Evolutionary conservation across 2,113 vertebrate genomes (phyloP).

Genomic region (Butorides virescens): DNA sequence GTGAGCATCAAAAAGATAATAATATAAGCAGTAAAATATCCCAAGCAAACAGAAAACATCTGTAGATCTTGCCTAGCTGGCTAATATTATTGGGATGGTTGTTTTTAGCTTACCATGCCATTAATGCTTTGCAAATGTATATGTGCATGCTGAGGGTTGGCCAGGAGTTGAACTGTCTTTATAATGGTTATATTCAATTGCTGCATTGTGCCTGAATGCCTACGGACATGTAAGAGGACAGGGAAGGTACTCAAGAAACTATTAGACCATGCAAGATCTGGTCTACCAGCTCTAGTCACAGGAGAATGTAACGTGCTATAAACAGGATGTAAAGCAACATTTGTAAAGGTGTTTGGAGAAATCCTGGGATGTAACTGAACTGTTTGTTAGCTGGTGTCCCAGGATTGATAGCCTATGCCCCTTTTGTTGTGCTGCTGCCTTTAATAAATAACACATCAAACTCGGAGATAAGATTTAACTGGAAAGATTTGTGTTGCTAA

Average conservation of each 20-base stretch:
- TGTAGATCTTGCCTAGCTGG: slow-evolving; percentile 53
- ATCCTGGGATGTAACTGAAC: background rate
- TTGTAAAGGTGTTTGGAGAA: background rate
- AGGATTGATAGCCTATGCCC: background rate
- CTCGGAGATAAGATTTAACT: background rate
- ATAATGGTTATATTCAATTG: background rate
- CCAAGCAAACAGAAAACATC: slow-evolving; percentile 70
- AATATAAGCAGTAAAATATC: slow-evolving; percentile 67
- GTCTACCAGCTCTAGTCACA: background rate
- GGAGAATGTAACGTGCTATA: background rate
- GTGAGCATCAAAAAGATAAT: slow-evolving; percentile 30
- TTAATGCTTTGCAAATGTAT: slow-evolving; percentile 14
- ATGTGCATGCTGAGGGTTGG: slow-evolving; percentile 5
- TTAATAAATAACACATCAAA: background rate
- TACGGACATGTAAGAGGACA: background rate
- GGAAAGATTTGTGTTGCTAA: background rate
- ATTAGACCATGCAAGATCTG: slow-evolving; percentile 1
- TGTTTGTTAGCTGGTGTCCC: background rate
- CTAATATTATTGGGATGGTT: background rate
- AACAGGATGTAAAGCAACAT: background rate
- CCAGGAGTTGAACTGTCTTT: background rate
- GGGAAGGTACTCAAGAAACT: background rate
- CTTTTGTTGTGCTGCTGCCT: background rate
- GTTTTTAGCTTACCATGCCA: background rate
- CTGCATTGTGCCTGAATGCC: background rate